Base-by-base conservation (phyloP, 2,113 vertebrate species). In the Epinephelus lanceolatus region DNA sequence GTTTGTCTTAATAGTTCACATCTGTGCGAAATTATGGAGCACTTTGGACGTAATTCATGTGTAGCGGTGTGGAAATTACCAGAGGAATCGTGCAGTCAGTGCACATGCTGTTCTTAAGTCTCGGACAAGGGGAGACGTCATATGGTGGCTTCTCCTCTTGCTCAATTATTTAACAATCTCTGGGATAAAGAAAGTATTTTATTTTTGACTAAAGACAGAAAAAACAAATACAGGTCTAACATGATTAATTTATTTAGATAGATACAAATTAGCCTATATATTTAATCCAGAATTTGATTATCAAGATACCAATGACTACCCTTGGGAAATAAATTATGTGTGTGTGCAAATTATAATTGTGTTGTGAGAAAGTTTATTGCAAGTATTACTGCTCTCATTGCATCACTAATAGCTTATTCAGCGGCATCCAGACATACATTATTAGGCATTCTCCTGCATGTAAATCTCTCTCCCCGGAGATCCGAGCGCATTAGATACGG, bases 11-110 rank as follows among this genome's bases (percentile, higher is more conserved):
- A 85, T 72, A 14, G 40, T 56, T 87, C 70, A 86, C 84, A 88
- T 90, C 80, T 94, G 89, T 78, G 72, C 76, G 25, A 63, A 79
- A 87, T 87, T 86, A 89, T 21, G 23, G 68, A 74, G 69, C 49
- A 52, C 56, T 85, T 71, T 83, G 67, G 69, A 79, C n/a, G 51
- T 72, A 77, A 78, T 62, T 89, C 71, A 88, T 70, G 71, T 74
- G 60, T 49, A 81, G 61, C 47, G 52, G 18, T 65, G 75, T 80
- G 55, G 55, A 87, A 88, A 87, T 56, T 53, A 66, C n/a, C 52
- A 68, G 21, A 71, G 23, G 11, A 80, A 66, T 76, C 78, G 66
- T 62, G 37, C 80, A 52, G 33, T 72, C 23, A 49, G 42, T 57
- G 27, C 62, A 59, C 25, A 47, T 65, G 66, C 30, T 88, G 19